Conservation (phyloP, 2,113 vertebrate species). For the Xenopus tropicalis region DNA sequence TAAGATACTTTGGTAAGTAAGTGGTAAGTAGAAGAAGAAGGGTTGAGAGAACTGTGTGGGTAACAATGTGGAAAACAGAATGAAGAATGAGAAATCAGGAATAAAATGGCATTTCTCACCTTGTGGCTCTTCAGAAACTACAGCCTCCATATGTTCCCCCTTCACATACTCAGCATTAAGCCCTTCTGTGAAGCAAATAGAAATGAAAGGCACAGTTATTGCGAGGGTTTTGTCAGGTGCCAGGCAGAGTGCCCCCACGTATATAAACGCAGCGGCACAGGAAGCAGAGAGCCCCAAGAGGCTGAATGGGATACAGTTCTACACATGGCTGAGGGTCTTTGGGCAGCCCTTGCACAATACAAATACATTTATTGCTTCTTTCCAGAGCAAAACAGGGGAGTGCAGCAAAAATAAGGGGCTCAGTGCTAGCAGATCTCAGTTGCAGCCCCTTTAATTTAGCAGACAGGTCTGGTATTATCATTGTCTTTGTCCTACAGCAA, state of each 20-base stretch:
- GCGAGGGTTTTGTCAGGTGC: not conserved
- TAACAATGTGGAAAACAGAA: no score
- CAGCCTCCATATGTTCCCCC: slow-evolving; percentile 81
- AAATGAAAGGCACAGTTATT: slow-evolving; percentile 18
- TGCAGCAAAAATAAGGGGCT: not conserved
- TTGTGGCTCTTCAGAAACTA: slow-evolving; percentile 86
- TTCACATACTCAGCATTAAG: slow-evolving; percentile 83
- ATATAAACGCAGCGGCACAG: no score
- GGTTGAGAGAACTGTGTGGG: no score
- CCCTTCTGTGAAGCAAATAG: slow-evolving; percentile 71
- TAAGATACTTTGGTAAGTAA: no score
- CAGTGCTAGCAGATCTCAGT: slow-evolving; percentile 10
- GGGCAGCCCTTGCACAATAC: not conserved
- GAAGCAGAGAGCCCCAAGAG: not conserved
- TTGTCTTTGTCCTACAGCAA: slow-evolving; percentile 19
- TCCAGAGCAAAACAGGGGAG: not conserved
- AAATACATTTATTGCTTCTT: not conserved
- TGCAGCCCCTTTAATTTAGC: not conserved
- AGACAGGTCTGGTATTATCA: slow-evolving; percentile 12
- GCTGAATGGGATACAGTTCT: no score
- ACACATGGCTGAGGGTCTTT: no score
- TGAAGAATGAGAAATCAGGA: no score
- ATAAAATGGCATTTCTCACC: slow-evolving; percentile 62
- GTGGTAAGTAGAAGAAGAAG: no score
- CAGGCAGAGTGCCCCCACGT: not conserved